A percentile compares a stretch with the other conserved stretches of the same genome.
Conservation (phyloP, 2,888 invertebrate species). For the Tribolium freemani region DNA sequence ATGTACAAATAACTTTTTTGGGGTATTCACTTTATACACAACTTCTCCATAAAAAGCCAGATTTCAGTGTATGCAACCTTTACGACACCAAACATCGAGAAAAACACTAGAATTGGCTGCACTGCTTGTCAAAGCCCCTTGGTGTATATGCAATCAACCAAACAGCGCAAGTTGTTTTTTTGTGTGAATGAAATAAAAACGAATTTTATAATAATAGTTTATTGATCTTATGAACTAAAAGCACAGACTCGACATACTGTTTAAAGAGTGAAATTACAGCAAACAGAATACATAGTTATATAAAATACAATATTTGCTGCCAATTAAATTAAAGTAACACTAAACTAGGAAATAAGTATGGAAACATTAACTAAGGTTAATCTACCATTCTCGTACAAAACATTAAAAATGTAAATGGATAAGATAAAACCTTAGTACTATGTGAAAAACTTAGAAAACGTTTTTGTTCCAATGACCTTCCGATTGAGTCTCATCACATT, state of each 20-base stretch:
- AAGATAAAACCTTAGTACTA: constrained; percentile 47
- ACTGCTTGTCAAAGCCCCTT: neutral
- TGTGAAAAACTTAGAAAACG: constrained; percentile 20
- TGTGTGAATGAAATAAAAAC: neutral
- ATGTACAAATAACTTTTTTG: constrained; percentile 60
- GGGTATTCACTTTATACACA: constrained; percentile 59
- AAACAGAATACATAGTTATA: constrained; percentile 52
- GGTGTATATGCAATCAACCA: neutral
- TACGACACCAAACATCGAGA: constrained; percentile 33
- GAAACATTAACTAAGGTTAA: constrained; percentile 52
- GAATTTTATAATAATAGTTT: constrained; percentile 56
- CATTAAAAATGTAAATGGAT: constrained; percentile 48
- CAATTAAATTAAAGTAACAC: constrained; percentile 54
- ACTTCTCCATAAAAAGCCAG: constrained; percentile 63
- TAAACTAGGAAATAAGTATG: constrained; percentile 57
- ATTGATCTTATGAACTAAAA: constrained; percentile 62
- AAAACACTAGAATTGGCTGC: neutral
- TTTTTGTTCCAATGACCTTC: constrained; percentile 1
- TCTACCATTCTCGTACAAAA: constrained; percentile 48
- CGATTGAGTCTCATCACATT: constrained; percentile 35
- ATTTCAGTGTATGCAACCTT: constrained; percentile 50
- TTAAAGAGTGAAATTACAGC: constrained; percentile 56
- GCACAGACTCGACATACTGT: constrained; percentile 61
- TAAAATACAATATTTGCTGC: constrained; percentile 53
- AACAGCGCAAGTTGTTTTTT: neutral